These are phyloP conservation scores for Drosophila antonietae DNA, from an alignment of 2,888 invertebrate species.

Conservation along the genomic window DNA sequence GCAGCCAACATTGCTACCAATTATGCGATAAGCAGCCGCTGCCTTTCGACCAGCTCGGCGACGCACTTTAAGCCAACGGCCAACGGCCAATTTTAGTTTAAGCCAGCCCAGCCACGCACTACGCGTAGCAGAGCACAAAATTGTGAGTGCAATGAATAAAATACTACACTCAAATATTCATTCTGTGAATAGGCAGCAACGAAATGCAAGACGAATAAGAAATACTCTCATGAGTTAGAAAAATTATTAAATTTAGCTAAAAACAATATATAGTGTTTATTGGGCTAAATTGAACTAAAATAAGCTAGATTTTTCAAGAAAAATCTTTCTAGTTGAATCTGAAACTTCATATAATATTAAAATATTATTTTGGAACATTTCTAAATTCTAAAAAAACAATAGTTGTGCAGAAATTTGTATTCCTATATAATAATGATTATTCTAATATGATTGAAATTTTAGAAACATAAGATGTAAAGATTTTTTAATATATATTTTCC, in stretches of 20 bases:
- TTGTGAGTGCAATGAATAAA: conserved; percentile 57
- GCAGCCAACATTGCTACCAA: conserved; percentile 77
- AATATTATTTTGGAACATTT: too few relatives aligned
- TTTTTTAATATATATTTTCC: too few relatives aligned
- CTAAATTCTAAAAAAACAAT: too few relatives aligned
- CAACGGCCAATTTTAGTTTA: conserved; percentile 35
- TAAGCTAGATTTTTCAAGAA: too few relatives aligned
- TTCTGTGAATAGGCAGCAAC: conserved; percentile 15
- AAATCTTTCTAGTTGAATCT: too few relatives aligned
- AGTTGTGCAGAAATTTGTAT: too few relatives aligned
- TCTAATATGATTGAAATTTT: too few relatives aligned
- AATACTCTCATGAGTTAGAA: conserved; percentile 5
- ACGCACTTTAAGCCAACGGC: conserved; percentile 55
- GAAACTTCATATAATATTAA: too few relatives aligned
- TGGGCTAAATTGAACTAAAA: background rate
- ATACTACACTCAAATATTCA: conserved; percentile 43
- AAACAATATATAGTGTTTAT: background rate
- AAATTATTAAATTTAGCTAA: background rate
- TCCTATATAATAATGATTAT: too few relatives aligned
- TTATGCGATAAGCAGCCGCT: conserved; percentile 71
- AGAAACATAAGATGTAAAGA: too few relatives aligned
- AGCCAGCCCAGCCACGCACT: conserved; percentile 21
- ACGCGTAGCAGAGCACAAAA: conserved; percentile 35
- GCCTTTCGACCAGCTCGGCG: conserved; percentile 47
- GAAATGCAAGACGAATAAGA: background rate